These are phyloP conservation scores for Gadus chalcogrammus DNA, from an alignment of 2,113 vertebrate genomes.

Conservation along the genomic window DNA sequence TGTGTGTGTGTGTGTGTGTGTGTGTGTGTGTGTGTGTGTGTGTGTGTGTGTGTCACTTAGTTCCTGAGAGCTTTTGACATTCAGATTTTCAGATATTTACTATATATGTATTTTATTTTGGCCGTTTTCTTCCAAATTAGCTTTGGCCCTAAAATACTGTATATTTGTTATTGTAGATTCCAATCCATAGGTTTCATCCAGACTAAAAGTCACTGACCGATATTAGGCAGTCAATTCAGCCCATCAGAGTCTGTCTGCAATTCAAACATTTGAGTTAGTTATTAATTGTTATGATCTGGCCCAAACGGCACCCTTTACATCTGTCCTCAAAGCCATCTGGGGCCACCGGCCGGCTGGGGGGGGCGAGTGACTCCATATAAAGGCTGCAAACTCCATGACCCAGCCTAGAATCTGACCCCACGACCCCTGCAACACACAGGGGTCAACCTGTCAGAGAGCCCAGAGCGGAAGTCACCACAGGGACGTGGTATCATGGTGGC, in stretches of 20 bases:
- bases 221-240: not conserved
- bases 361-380: not conserved
- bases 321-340: constrained; percentile 8
- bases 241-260: constrained; percentile 9
- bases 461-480: constrained; percentile 28
- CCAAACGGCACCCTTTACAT: constrained; percentile 5
- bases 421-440: constrained; percentile 30
- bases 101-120: too few relatives aligned
- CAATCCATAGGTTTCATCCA: too few relatives aligned
- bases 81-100: too few relatives aligned
- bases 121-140: too few relatives aligned
- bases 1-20: too few relatives aligned
- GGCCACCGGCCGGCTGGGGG: constrained; percentile 10
- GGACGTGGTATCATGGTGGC: constrained; percentile 28
- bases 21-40: too few relatives aligned
- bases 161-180: too few relatives aligned
- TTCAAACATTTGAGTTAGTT: not conserved
- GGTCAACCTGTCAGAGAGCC: constrained; percentile 38
- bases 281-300: constrained; percentile 22
- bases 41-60: not conserved
- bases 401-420: constrained; percentile 31
- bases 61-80: too few relatives aligned
- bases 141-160: too few relatives aligned
- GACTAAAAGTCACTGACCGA: too few relatives aligned
- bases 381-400: constrained; percentile 15